Conservation (phyloP, 2,797 vertebrate species). For the Phalanger gymnotis region DNA sequence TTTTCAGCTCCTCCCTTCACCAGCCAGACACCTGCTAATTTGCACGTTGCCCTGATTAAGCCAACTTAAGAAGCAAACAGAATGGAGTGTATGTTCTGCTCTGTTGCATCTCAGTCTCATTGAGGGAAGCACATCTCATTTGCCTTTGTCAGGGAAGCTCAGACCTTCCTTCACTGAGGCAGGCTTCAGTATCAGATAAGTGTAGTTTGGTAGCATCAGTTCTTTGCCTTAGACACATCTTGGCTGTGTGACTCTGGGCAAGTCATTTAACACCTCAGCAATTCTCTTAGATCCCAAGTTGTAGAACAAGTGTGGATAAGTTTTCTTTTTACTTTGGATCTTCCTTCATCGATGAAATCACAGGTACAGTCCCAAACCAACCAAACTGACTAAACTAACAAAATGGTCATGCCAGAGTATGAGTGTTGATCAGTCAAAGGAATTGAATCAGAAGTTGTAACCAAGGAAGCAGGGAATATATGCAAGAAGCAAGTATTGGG, state of each 20-base stretch:
- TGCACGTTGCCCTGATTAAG: not conserved
- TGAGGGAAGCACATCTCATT: not conserved
- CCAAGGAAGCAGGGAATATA: not conserved
- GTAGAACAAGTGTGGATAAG: not conserved
- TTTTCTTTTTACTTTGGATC: not conserved
- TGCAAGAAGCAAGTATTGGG: not conserved
- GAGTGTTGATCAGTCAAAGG: not conserved
- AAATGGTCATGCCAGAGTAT: not conserved
- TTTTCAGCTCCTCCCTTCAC: not conserved
- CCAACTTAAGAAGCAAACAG: not conserved
- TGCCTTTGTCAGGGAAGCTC: not conserved
- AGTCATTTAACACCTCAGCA: not conserved
- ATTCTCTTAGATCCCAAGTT: not conserved
- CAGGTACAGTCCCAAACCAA: not conserved
- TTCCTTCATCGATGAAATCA: not conserved
- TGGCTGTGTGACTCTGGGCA: not conserved
- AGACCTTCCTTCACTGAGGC: not conserved
- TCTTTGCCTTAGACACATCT: not conserved
- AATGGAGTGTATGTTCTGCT: not conserved
- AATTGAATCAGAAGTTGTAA: not conserved
- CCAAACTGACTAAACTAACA: not conserved
- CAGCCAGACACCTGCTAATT: not conserved
- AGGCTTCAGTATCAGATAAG: not conserved
- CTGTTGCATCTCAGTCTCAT: not conserved
- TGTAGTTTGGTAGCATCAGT: not conserved